phyloP scores from a whole-genome alignment of 2,888 invertebrate species.

The Gibbula magus region DNA sequence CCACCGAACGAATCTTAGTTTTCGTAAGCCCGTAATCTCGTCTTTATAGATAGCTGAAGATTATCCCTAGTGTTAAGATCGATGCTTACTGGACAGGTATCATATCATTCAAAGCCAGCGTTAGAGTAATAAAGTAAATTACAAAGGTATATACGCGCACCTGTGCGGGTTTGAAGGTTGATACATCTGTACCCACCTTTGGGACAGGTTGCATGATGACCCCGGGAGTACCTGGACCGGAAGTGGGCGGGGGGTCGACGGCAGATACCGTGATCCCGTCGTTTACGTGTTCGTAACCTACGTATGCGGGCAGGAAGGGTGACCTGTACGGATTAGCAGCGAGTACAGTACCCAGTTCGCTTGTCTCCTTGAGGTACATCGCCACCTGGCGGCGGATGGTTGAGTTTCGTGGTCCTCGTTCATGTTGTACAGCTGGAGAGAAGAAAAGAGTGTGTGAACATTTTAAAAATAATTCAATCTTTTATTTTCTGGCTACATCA shows the following conservation, averaged over 20 bases:
- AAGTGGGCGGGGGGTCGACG: conserved; percentile 58
- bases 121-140: no score
- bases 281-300: conserved; percentile 55
- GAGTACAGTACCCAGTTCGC: conserved; percentile 63
- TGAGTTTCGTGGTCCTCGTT: conserved; percentile 96
- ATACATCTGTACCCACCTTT: conserved; percentile 31
- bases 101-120: no score
- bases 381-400: conserved; percentile 95
- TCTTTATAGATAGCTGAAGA: no score
- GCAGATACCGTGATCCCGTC: conserved; percentile 66
- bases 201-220: conserved; percentile 74
- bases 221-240: conserved; percentile 49
- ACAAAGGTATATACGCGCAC: neutral
- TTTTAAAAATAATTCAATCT: no score
- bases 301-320: conserved; percentile 64
- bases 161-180: conserved; percentile 4
- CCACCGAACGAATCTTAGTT: no score
- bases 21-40: no score
- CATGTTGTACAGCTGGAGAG: conserved; percentile 95
- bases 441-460: neutral
- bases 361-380: conserved; percentile 82
- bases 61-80: no score
- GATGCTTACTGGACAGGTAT: no score
- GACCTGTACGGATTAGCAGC: conserved; percentile 62
- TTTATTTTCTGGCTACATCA: no score